Percentiles rank a stretch among this genome's conserved stretches.
phyloP scores from a whole-genome alignment of 1,140 invertebrate species.

The Trachelipus rathkii region DNA sequence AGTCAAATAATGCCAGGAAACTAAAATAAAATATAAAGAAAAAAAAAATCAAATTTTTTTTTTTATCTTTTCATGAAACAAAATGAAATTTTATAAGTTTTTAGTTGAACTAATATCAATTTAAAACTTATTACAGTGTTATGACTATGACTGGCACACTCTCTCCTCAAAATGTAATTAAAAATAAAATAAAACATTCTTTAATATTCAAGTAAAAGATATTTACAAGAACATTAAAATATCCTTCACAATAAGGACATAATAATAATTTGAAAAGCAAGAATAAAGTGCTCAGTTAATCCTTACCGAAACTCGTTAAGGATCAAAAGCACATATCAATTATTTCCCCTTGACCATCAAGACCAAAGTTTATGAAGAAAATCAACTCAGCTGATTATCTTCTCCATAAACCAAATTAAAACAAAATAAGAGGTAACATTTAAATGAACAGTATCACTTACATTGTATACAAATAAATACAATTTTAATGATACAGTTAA shows the following conservation, averaged over 20 bases:
- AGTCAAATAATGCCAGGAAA: conserved; percentile 16
- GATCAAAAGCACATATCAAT: neutral
- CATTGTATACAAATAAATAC: no score
- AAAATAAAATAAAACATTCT: neutral
- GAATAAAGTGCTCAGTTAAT: neutral
- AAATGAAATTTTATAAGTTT: no score
- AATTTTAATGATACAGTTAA: no score
- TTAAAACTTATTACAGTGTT: no score
- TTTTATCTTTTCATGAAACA: no score
- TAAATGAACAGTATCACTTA: no score
- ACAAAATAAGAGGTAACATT: neutral
- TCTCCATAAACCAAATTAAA: neutral
- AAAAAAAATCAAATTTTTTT: no score
- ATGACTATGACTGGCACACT: neutral
- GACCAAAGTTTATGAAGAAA: conserved; percentile 12
- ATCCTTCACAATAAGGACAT: neutral
- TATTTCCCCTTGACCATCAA: conserved; percentile 2
- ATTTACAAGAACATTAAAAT: conserved; percentile 9
- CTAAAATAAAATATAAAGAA: neutral
- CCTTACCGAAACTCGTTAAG: neutral
- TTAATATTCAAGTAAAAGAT: neutral
- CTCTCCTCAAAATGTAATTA: neutral
- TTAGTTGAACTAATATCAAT: no score
- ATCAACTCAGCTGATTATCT: neutral
- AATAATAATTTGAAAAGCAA: neutral